Conservation (phyloP, 1,140 invertebrate species). For the Magallana gigas region DNA sequence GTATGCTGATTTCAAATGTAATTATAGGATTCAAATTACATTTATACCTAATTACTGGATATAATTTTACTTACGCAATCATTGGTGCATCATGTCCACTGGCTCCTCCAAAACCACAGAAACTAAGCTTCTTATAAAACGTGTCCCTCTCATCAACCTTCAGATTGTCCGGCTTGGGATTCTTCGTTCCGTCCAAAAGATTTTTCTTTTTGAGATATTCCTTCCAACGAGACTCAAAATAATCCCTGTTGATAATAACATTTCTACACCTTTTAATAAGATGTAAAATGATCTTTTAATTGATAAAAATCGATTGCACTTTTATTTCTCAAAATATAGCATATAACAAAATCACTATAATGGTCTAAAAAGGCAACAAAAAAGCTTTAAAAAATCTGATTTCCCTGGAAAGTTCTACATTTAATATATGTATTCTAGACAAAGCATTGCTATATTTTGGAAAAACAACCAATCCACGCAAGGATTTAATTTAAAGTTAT, state of each 20-base stretch:
- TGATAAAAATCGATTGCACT: too few relatives aligned
- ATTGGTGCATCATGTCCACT: slow-evolving; percentile 78
- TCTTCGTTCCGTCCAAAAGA: slow-evolving; percentile 64
- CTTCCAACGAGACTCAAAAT: slow-evolving; percentile 73
- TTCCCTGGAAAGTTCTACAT: neutral
- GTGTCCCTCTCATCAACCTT: slow-evolving; percentile 73
- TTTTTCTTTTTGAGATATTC: slow-evolving; percentile 69
- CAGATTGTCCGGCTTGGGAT: slow-evolving; percentile 69
- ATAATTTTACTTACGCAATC: slow-evolving; percentile 72
- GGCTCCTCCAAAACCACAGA: slow-evolving; percentile 74
- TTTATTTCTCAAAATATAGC: too few relatives aligned
- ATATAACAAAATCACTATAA: neutral
- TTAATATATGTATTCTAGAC: neutral
- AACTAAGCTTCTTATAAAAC: slow-evolving; percentile 73
- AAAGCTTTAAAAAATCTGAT: neutral
- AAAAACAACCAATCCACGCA: neutral
- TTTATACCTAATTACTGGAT: too few relatives aligned
- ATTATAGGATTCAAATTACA: too few relatives aligned
- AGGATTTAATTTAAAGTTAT: too few relatives aligned
- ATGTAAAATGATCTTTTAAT: too few relatives aligned
- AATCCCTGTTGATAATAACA: slow-evolving; percentile 57
- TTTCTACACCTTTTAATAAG: neutral
- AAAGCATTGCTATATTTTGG: neutral
- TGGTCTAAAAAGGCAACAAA: neutral
- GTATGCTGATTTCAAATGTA: too few relatives aligned